Evolutionary conservation across 2,888 invertebrate species (phyloP), one percentile per base, ranked within the genome.

Genomic region (Nemurella pictetii): DNA sequence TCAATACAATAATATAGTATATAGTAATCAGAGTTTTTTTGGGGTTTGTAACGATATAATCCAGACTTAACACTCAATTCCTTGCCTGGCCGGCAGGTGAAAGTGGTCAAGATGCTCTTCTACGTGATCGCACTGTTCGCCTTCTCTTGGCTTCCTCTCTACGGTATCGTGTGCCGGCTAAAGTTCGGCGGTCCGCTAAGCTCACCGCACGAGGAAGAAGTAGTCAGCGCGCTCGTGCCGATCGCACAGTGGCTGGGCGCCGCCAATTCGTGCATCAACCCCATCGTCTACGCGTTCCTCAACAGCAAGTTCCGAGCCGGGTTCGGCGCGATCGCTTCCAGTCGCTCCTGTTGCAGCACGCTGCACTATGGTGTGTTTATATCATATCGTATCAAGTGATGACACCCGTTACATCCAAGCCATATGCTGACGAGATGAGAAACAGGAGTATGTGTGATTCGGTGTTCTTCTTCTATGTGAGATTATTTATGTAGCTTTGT

Each of bases 231-330:
- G 0, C 87, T 90, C 4, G 88, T 91, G 0, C 92, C 93, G 0
- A 88, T 93, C 27, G 91, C 90, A 12, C 92, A 91, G 88, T 91
- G 91, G 91, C 89, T 93, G 30, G 92, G 92, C 0, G 90, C 91
- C 0, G 91, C 92, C 85, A 93, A 93, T 88, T 91, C 91, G 77
- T 92, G 92, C 88, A 91, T 93, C 88, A 93, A 93, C 88, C 93
- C 93, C 0, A 90, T 93, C 75, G 90, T 93, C 12, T 93, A 93
- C 88, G 92, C 92, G 73, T 92, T 92, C 88, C 92, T 92, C 89
- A 92, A 92, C 89, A 90, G 91, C 85, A 92, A 92, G 88, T 93
- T 92, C 89, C 89, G 92, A 73, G 89, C 90, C 30, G 92, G 92
- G 3, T 92, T 93, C 88, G 89, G 89, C 87, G 91, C 91, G 15